Percentiles rank a stretch among this genome's conserved stretches.
phyloP scores from a whole-genome alignment of 2,113 vertebrate genomes.

The Oenanthe melanoleuca region DNA sequence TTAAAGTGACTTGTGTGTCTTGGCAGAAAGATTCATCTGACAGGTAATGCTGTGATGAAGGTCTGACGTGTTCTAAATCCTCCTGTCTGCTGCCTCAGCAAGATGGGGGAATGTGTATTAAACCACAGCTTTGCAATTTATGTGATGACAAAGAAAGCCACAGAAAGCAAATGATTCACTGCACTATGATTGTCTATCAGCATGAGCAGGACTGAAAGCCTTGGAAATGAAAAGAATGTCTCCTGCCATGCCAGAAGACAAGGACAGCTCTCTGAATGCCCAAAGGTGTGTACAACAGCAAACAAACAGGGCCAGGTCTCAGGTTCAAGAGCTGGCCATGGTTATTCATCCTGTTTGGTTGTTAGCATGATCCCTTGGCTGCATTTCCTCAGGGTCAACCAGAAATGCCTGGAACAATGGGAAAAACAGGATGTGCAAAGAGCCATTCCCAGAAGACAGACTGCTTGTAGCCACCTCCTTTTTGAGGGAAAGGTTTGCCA shows the following conservation, averaged over 20 bases:
- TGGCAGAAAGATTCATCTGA: background rate
- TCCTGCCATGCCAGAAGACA: background rate
- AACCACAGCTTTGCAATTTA: constrained; percentile 13
- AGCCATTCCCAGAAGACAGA: background rate
- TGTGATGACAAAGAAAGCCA: background rate
- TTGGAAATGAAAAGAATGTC: background rate
- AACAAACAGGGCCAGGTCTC: background rate
- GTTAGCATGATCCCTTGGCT: background rate
- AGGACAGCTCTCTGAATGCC: background rate
- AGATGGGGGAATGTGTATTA: background rate
- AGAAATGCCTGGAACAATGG: background rate
- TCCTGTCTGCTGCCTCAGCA: background rate
- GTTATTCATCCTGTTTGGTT: background rate
- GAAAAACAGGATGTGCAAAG: background rate
- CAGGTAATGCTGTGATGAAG: background rate
- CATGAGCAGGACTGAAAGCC: background rate
- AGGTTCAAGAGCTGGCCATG: background rate
- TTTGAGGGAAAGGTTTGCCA: background rate
- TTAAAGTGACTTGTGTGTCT: background rate
- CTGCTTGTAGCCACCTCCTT: background rate
- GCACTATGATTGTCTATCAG: background rate
- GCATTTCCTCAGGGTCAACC: background rate
- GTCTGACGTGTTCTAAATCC: background rate
- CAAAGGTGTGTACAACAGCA: background rate
- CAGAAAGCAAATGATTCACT: background rate